These are phyloP conservation scores for Ectemnius lituratus DNA, from an alignment of 2,888 invertebrate genomes.

Conservation along the genomic window DNA sequence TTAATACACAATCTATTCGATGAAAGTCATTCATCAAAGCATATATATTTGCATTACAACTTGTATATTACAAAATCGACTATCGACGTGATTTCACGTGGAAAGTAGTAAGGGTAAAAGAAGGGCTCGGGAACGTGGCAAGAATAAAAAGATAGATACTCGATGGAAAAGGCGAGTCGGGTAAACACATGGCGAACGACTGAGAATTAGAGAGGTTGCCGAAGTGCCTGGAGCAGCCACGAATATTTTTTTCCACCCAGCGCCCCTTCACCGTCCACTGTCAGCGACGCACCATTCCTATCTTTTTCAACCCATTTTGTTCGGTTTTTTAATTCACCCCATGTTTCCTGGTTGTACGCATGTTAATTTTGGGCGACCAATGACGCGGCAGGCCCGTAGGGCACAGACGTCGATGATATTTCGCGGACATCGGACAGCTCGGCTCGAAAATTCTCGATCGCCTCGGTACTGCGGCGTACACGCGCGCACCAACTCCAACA, in stretches of 20 bases:
- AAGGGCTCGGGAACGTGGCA: background rate
- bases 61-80: background rate
- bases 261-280: background rate
- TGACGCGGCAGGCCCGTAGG: constrained; percentile 69
- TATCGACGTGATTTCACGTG: constrained; percentile 35
- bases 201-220: background rate
- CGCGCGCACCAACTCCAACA: constrained; percentile 21
- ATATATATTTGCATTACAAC: too few species aligned
- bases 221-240: constrained; percentile 41
- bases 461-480: constrained; percentile 29
- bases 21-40: too few species aligned
- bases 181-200: constrained; percentile 32
- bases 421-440: constrained; percentile 50
- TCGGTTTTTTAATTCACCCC: constrained; percentile 68
- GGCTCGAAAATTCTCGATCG: constrained; percentile 60
- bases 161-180: constrained; percentile 8
- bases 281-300: background rate
- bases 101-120: constrained; percentile 5
- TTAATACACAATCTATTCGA: too few species aligned
- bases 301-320: constrained; percentile 52
- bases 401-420: constrained; percentile 74
- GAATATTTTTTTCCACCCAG: constrained; percentile 55
- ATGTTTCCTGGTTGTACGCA: constrained; percentile 74
- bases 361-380: constrained; percentile 75
- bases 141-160: background rate